Conservation (phyloP, 2,113 vertebrate genomes). For the Coptodon bakossiorum region DNA sequence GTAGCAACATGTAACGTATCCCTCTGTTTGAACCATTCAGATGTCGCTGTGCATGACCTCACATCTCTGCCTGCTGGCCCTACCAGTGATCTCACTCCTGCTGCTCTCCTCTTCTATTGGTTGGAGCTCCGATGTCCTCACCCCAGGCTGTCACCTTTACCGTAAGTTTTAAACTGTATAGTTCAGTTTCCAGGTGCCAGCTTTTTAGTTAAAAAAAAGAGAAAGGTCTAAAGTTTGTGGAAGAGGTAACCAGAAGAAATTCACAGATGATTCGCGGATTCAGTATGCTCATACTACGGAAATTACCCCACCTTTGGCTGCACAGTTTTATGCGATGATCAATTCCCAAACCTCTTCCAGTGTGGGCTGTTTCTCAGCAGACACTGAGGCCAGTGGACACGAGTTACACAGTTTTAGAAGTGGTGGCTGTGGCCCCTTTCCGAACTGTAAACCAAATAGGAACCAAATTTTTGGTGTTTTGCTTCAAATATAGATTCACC, state of each 20-base stretch:
- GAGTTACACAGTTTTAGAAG: neutral
- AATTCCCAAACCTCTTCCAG: neutral
- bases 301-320: neutral
- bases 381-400: neutral
- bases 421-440: neutral
- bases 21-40: slow-evolving; percentile 26
- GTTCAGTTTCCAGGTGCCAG: neutral
- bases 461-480: neutral
- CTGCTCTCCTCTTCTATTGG: slow-evolving; percentile 54
- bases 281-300: neutral
- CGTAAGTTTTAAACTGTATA: slow-evolving; percentile 62
- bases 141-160: slow-evolving; percentile 79
- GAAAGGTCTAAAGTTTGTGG: neutral
- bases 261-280: neutral
- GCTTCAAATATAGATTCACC: neutral
- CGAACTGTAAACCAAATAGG: neutral
- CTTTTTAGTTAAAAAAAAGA: accelerated
- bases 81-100: slow-evolving; percentile 60
- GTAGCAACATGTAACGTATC: neutral
- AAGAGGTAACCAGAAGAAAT: neutral
- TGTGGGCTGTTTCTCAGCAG: neutral
- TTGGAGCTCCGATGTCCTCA: slow-evolving; percentile 49
- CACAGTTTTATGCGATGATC: neutral
- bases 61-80: slow-evolving; percentile 52
- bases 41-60: slow-evolving; percentile 64